A percentile compares a stretch with the other conserved stretches of the same genome.
phyloP scores from a whole-genome alignment of 2,797 vertebrate genomes.

The Peromyscus melanophrys region DNA sequence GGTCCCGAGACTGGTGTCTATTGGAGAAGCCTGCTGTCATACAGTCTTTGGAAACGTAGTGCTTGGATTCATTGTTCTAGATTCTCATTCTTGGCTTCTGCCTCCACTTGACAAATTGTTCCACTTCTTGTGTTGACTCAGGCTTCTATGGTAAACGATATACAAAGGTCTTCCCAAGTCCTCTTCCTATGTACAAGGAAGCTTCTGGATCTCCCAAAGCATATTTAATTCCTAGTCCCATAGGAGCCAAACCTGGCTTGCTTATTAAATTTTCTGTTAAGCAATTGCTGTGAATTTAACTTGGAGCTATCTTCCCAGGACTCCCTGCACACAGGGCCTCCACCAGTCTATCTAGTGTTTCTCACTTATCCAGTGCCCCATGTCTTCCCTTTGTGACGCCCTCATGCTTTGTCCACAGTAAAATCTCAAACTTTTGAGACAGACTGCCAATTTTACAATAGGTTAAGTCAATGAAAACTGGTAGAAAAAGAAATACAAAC shows the following conservation, averaged over 20 bases:
- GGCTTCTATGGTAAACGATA: background rate
- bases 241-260: background rate
- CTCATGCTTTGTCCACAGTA: background rate
- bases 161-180: too few relatives aligned
- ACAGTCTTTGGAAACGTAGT: background rate
- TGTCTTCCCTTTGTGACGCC: background rate
- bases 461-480: background rate
- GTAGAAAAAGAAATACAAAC: background rate
- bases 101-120: background rate
- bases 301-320: background rate
- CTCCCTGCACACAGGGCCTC: too few relatives aligned
- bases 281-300: background rate
- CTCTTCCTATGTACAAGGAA: background rate
- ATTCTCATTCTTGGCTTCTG: background rate
- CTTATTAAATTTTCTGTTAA: background rate
- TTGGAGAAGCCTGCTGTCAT: background rate
- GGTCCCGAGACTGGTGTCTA: background rate
- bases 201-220: background rate
- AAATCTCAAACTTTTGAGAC: background rate
- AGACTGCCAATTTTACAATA: background rate
- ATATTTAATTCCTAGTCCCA: background rate
- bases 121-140: background rate
- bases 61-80: background rate
- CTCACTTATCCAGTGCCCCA: background rate
- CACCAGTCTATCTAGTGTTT: background rate